A percentile compares a stretch with the other conserved stretches of the same genome.
phyloP scores from a whole-genome alignment of 2,888 invertebrate genomes.

The Hedya salicella region DNA sequence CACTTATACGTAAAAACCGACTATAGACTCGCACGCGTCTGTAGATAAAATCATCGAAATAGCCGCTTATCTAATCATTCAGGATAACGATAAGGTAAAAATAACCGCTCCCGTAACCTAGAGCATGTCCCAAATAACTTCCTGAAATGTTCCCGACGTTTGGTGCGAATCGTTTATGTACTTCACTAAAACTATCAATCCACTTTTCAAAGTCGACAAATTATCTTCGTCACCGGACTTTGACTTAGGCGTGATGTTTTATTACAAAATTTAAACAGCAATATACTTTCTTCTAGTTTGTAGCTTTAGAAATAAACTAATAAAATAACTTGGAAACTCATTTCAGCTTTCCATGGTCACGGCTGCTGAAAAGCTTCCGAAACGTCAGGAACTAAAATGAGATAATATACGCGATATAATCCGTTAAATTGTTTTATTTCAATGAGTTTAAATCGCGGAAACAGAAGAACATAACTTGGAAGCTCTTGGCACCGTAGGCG shows the following conservation, averaged over 20 bases:
- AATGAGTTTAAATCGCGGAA: too few species aligned
- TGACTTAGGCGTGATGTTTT: neutral
- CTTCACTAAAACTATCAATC: neutral
- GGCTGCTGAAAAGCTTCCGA: too few species aligned
- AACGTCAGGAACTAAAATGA: too few species aligned
- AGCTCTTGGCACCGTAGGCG: too few species aligned
- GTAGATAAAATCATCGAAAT: conserved; percentile 35
- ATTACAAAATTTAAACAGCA: neutral
- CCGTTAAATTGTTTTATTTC: too few species aligned
- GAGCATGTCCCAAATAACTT: conserved; percentile 1
- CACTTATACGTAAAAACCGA: conserved; percentile 6
- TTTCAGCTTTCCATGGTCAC: too few species aligned
- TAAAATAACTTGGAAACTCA: too few species aligned
- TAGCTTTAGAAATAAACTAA: too few species aligned
- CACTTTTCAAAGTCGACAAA: neutral
- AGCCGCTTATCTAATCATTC: conserved; percentile 33
- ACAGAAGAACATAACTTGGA: too few species aligned
- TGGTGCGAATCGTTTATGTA: neutral
- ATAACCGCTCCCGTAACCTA: conserved; percentile 23
- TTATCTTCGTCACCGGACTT: neutral
- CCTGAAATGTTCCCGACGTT: neutral
- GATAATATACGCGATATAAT: too few species aligned
- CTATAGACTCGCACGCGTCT: neutral
- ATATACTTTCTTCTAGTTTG: neutral
- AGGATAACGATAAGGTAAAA: conserved; percentile 31